Base-by-base conservation (phyloP, 1,140 invertebrate genomes). In the Heliconius hewitsoni region DNA sequence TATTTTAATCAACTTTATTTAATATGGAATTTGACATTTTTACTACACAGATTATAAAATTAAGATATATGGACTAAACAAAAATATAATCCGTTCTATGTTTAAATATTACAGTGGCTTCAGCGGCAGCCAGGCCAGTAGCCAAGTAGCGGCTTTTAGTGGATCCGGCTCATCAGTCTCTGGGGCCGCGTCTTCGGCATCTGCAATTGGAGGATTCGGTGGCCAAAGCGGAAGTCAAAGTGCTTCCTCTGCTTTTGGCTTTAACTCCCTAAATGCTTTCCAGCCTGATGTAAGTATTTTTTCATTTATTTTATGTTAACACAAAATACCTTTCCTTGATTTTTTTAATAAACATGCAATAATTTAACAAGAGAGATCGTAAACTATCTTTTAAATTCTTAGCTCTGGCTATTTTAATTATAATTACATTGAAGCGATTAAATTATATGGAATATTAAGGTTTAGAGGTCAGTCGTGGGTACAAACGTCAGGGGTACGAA, bases 61-160 rank as follows among this genome's bases (percentile, higher is more conserved):
- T 46, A 4, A 16, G 13, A 46, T 46, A 46, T 46, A 46, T 16
- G 4, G 16, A 46, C 13, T 16, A 46, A 16, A 3, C 3, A 46
- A 46, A 55, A 2, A 55, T 55, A 55, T 55, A 55, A 55, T n/a
- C n/a, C 0, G 8, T 60, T 60, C 23, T n/a, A 66, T 66, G 1
- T 66, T 66, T 16, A 66, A 0, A 74, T 74, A 42, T 86, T 87
- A 76, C 82, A 87, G 85, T 78, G 86, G 90, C 1, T 91, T 93
- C 82, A 86, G 89, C 73, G 90, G 93, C 8, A 93, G 91, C 73
- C 92, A 94, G 71, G 89, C 93, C 0, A 93, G 91, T 78, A 94
- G 93, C 34, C 93, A 94, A 85, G 91, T 91, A 8, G 91, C 91
- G 11, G 91, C 91, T 3, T 93, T 94, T 79, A 81, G 83, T 37